A percentile compares a stretch with the other conserved stretches of the same genome.
Evolutionary conservation across 2,113 vertebrate species (phyloP).

Genomic region (Aramus guarauna): DNA sequence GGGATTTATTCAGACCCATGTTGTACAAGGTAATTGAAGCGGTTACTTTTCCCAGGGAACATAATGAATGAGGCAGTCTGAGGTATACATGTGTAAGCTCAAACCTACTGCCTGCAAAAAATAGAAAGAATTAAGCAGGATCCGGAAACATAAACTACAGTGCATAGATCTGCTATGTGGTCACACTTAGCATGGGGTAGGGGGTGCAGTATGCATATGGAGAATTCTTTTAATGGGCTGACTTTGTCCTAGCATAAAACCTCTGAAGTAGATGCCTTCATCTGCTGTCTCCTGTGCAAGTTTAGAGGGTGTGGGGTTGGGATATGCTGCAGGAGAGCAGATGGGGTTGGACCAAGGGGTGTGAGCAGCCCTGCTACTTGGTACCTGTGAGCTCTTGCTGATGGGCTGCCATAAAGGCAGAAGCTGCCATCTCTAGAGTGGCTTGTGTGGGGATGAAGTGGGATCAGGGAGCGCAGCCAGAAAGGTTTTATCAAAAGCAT

Average conservation of each 20-base stretch:
- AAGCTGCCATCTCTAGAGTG: background rate
- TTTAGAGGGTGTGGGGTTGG: background rate
- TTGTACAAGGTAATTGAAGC: background rate
- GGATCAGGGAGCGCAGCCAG: background rate
- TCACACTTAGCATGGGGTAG: background rate
- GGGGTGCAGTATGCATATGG: background rate
- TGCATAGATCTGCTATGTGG: background rate
- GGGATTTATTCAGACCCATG: background rate
- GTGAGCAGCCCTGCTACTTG: background rate
- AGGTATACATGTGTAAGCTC: background rate
- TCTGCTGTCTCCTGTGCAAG: background rate
- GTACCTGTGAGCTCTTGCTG: background rate
- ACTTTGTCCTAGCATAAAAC: background rate
- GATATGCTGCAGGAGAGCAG: background rate
- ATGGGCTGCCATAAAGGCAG: background rate
- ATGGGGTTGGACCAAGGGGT: background rate
- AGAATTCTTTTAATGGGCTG: background rate
- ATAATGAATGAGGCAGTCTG: background rate
- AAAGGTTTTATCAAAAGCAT: background rate
- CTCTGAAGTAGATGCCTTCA: background rate
- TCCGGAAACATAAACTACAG: background rate
- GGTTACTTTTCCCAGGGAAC: background rate
- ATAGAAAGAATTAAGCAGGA: background rate
- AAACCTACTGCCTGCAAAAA: background rate
- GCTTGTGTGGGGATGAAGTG: background rate